These are phyloP conservation scores for Lycocorax pyrrhopterus DNA, from an alignment of 2,113 vertebrate genomes.

Conservation along the genomic window DNA sequence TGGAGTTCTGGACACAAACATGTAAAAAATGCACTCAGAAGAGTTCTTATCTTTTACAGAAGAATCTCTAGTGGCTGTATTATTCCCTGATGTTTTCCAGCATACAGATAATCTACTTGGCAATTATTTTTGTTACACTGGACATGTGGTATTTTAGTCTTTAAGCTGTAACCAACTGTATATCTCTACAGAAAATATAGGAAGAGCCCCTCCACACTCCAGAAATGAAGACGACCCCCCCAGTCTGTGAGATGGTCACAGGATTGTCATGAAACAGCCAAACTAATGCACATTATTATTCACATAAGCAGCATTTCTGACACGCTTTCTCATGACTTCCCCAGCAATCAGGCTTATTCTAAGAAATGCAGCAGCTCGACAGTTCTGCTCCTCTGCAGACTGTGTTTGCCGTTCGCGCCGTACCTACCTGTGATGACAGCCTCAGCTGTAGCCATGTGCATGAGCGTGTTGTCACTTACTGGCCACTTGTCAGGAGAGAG, in stretches of 20 bases:
- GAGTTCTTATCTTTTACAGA: background rate
- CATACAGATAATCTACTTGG: background rate
- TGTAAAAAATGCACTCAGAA: background rate
- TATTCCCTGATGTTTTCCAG: background rate
- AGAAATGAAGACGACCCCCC: background rate
- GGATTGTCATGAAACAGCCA: background rate
- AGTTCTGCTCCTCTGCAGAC: background rate
- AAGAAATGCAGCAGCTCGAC: background rate
- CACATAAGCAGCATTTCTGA: background rate
- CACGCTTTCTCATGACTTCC: background rate
- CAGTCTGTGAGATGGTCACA: too few relatives aligned
- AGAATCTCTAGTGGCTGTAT: background rate
- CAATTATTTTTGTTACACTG: background rate
- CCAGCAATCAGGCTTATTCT: background rate
- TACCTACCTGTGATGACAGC: slow-evolving; percentile 90
- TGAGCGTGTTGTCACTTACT: slow-evolving; percentile 86
- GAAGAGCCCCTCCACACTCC: background rate
- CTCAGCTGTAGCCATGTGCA: slow-evolving; percentile 92
- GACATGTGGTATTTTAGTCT: background rate
- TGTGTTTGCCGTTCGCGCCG: rapidly evolving
- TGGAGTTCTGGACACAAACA: background rate
- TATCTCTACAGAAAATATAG: background rate
- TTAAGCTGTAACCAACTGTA: background rate
- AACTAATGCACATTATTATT: background rate
- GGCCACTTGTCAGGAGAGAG: slow-evolving; percentile 87